Evolutionary conservation across 2,113 vertebrate species (phyloP), one percentile per base, ranked within the genome.

Genomic region (Buteo buteo): DNA sequence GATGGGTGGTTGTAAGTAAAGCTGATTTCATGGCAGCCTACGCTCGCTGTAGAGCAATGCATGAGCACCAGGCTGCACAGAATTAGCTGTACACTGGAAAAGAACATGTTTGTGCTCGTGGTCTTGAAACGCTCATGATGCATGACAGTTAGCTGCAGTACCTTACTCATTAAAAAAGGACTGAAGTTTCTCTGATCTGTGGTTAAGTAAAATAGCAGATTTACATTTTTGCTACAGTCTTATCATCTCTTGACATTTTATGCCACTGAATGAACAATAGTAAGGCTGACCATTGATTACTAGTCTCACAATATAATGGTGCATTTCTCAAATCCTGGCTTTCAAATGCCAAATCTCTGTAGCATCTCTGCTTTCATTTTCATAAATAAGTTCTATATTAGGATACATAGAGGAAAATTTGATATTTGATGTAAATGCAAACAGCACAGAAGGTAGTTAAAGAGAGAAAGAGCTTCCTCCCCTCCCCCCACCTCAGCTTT

Each of bases 41-140:
- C 0, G 0, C 4, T 16, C 2, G 0, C 34, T 54, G 25, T n/a
- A 16, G 20, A 44, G 7, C 4, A 50, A 13, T 9, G 26, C 17
- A 17, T 4, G 29, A 49, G 26, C 45, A 69, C 7, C 61, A 69
- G 36, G 8, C 6, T 54, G 25, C 24, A 40, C 24, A 76, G n/a
- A 72, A 78, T 42, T 67, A 79, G 9, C 19, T 59, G 64, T 25
- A 34, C 5, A 2, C 4, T 4, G 13, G 3, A 31, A 85, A 36
- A 85, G 9, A 58, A 12, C 5, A 5, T 67, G 19, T 2, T 32
- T 49, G 17, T 59, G 25, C 7, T 62, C 26, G 13, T 47, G 38
- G 8, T 55, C 36, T 71, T 45, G 38, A 64, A 79, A 44, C 24
- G 7, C 7, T 78, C 11, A 29, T 7, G 7, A 38, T 14, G 10